phyloP scores from a whole-genome alignment of 1,140 invertebrate species.

The Sycophila sp. region DNA sequence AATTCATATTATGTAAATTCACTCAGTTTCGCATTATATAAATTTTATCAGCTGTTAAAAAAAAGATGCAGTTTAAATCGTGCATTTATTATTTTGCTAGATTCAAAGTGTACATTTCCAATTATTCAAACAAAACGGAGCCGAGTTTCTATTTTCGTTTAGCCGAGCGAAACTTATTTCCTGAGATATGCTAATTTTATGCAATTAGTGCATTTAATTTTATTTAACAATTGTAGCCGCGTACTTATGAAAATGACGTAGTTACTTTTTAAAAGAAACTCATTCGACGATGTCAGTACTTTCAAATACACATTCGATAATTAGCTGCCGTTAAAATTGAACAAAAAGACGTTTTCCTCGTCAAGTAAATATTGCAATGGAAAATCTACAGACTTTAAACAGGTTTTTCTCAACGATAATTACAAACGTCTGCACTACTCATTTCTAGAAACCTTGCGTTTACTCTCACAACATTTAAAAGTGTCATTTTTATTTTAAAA shows the following conservation, averaged over 20 bases:
- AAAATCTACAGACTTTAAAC: background rate
- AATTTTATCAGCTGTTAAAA: too few species aligned
- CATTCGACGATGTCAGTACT: background rate
- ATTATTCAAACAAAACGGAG: too few species aligned
- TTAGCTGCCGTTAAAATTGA: background rate
- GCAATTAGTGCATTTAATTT: background rate
- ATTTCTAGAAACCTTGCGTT: background rate
- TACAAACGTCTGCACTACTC: background rate
- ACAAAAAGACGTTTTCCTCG: too few species aligned
- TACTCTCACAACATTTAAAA: too few species aligned
- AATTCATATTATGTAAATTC: too few species aligned
- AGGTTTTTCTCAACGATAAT: background rate
- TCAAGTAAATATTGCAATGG: background rate
- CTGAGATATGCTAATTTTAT: background rate
- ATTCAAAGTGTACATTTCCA: too few species aligned
- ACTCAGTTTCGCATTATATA: too few species aligned
- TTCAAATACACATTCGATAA: background rate
- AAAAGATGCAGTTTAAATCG: too few species aligned
- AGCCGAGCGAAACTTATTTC: background rate
- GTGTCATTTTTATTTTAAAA: too few species aligned
- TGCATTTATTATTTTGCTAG: too few species aligned
- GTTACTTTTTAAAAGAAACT: background rate
- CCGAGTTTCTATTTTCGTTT: too few species aligned
- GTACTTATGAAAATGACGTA: background rate
- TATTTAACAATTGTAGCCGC: background rate